A percentile compares a stretch with the other conserved stretches of the same genome.
Evolutionary conservation across 2,797 vertebrate species (phyloP).

Genomic region (Adrianichthys oophorus): DNA sequence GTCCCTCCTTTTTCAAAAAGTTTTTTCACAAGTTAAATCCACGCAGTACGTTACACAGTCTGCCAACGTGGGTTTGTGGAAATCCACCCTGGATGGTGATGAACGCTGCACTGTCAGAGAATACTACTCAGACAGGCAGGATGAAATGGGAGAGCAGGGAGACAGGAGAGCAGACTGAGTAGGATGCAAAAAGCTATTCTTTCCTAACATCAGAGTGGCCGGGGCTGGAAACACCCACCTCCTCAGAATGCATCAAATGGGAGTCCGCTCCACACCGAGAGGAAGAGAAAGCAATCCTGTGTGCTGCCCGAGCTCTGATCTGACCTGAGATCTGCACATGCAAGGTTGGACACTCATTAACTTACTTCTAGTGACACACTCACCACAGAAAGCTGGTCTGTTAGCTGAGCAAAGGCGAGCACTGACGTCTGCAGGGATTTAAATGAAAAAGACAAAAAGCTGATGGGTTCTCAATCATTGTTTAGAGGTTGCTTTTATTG

Average conservation of each 20-base stretch:
- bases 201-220: constrained; percentile 67
- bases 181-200: constrained; percentile 55
- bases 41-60: constrained; percentile 16
- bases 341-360: constrained; percentile 38
- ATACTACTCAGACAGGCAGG: constrained; percentile 56
- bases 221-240: constrained; percentile 77
- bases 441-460: constrained; percentile 31
- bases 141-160: constrained; percentile 55
- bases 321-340: constrained; percentile 42
- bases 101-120: constrained; percentile 49
- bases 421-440: constrained; percentile 23
- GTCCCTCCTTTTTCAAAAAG: constrained; percentile 15
- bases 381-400: constrained; percentile 23
- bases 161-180: constrained; percentile 64
- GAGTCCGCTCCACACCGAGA: constrained; percentile 42
- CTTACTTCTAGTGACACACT: constrained; percentile 16
- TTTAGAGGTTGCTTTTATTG: neutral
- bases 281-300: constrained; percentile 27
- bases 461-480: constrained; percentile 4
- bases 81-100: constrained; percentile 51
- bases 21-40: constrained; percentile 17
- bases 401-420: constrained; percentile 9
- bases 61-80: constrained; percentile 47
- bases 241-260: constrained; percentile 54
- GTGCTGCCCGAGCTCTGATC: constrained; percentile 47